Evolutionary conservation across 2,888 invertebrate species (phyloP).

Genomic region (Dynastes hyllus): DNA sequence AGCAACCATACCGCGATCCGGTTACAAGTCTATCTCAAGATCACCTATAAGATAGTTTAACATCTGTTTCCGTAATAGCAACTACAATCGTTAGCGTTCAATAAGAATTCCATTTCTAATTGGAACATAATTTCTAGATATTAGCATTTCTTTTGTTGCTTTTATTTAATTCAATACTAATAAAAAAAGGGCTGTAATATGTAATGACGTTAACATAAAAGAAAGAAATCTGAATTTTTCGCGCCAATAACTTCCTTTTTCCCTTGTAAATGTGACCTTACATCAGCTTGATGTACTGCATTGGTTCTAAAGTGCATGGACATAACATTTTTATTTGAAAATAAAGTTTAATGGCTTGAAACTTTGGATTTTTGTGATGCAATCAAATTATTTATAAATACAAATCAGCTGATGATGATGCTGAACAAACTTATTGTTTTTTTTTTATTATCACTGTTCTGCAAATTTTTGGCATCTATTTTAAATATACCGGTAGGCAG

Average conservation of each 20-base stretch:
- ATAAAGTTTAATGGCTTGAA: background rate
- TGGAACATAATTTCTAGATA: background rate
- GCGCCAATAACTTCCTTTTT: slow-evolving; percentile 40
- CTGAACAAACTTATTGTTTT: background rate
- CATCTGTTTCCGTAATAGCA: slow-evolving; percentile 2
- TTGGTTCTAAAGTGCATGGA: background rate
- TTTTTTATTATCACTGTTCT: background rate
- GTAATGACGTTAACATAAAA: too few species aligned
- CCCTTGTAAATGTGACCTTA: slow-evolving; percentile 38
- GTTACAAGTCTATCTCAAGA: background rate
- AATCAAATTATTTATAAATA: slow-evolving; percentile 25
- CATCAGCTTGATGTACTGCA: background rate
- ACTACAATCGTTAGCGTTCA: background rate
- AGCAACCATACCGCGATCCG: background rate
- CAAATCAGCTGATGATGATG: slow-evolving; percentile 5
- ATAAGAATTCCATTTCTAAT: background rate
- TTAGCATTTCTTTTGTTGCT: too few species aligned
- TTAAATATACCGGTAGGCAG: too few species aligned
- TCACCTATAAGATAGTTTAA: background rate
- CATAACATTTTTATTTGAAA: background rate
- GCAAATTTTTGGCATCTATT: background rate
- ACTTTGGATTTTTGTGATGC: slow-evolving; percentile 15
- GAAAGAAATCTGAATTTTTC: slow-evolving; percentile 21
- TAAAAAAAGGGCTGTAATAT: too few species aligned
- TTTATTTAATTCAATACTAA: too few species aligned